Conservation (phyloP, 2,888 invertebrate species). For the Ceramica pisi region DNA sequence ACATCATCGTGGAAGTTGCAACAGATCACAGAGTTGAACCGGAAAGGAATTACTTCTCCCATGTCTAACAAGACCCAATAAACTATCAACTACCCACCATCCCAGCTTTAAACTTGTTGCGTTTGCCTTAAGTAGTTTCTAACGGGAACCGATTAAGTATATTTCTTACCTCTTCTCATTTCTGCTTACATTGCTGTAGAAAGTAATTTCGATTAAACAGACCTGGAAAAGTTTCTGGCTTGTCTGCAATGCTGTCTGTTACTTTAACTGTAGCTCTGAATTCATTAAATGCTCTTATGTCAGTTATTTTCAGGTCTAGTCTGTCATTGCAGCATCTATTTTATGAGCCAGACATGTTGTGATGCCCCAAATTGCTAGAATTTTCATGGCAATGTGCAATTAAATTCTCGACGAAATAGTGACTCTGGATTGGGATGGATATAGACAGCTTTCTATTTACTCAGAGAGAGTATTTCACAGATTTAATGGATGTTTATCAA, state of each 20-base stretch:
- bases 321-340: background rate
- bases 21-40: constrained; percentile 37
- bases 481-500: constrained; percentile 1
- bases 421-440: background rate
- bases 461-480: constrained; percentile 2
- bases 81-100: constrained; percentile 53
- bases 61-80: constrained; percentile 47
- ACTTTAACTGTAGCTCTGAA: background rate
- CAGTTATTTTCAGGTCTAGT: background rate
- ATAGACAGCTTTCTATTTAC: constrained; percentile 25
- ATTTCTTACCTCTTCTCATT: constrained; percentile 46
- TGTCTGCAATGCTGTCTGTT: constrained; percentile 22
- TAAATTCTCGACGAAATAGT: background rate
- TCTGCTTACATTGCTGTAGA: constrained; percentile 32
- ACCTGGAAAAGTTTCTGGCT: background rate
- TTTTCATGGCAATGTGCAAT: background rate
- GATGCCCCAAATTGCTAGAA: background rate
- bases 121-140: constrained; percentile 48
- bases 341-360: background rate
- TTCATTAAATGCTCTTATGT: background rate
- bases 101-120: constrained; percentile 47
- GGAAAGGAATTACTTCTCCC: constrained; percentile 54
- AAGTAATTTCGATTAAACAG: constrained; percentile 23
- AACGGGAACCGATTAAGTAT: constrained; percentile 56
- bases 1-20: constrained; percentile 47